A percentile compares a stretch with the other conserved stretches of the same genome.
Conservation (phyloP, 2,797 vertebrate genomes). For the Xerus rutilus region DNA sequence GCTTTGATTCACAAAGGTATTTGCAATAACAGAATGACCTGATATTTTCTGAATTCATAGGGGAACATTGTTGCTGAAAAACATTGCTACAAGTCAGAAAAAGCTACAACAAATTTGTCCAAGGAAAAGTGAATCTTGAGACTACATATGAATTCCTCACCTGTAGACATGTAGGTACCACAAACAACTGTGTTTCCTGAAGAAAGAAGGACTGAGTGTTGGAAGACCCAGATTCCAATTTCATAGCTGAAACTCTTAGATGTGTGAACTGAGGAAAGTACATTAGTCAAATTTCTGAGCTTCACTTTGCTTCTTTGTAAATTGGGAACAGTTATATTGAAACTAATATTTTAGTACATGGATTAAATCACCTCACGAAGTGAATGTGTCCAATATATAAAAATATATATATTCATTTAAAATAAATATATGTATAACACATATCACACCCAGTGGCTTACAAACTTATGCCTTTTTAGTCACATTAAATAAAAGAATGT, state of each 20-base stretch:
- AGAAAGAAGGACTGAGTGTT: background rate
- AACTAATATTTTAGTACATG: background rate
- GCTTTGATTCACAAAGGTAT: background rate
- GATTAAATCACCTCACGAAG: background rate
- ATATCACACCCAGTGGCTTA: background rate
- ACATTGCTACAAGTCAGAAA: background rate
- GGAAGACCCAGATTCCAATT: background rate
- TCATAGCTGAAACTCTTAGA: background rate
- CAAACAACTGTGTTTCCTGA: background rate
- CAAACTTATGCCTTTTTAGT: background rate
- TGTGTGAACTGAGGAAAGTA: background rate
- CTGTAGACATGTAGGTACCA: background rate
- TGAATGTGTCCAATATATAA: background rate
- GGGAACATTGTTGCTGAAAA: background rate
- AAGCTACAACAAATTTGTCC: background rate
- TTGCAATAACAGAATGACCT: background rate
- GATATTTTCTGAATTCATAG: background rate
- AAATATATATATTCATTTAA: background rate
- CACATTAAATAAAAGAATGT: background rate
- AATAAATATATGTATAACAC: background rate
- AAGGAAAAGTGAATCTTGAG: background rate
- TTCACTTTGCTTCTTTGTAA: background rate
- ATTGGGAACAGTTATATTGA: no score
- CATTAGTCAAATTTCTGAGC: background rate
- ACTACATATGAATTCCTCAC: background rate